Evolutionary conservation across 2,888 invertebrate genomes (phyloP), one percentile per base, ranked within the genome.

Genomic region (Caenorhabditis drosophilae): DNA sequence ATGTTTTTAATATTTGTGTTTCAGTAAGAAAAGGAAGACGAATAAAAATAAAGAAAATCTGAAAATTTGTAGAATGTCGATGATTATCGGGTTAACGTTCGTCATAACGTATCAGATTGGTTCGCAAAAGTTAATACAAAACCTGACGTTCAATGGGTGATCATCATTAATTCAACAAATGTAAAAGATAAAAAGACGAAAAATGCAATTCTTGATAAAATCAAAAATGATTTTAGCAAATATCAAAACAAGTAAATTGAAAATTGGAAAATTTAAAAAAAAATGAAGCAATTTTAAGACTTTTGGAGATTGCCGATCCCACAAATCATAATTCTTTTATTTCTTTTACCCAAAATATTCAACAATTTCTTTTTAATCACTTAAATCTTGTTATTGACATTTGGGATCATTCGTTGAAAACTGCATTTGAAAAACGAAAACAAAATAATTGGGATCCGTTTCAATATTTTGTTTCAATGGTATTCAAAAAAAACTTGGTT

Each of bases 31-130:
- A 4, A 11, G 16, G 2, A 27, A 3, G 6, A 12, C 16, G 15
- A 26, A 18, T 26, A 18, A 46, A 27, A 27, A 6, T 46, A 26
- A 23, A 26, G 3, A 46, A 27, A 46, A 31, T 11, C 6, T 22
- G 31, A 15, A 1, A 7, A 11, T 27, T 73, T 73, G 9, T 25
- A 80, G 80, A 70, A 68, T 18, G 74, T 73, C 0, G 82, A 82
- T 25, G 82, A 81, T 47, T 82, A 82, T 62, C 66, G 78, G 26
- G 48, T 68, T 6, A 69, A 54, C 26, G 73, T 79, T 1, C 71
- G 79, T 1, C 79, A 79, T 41, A 70, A 73, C 40, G 73, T 82
- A 12, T 73, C 76, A 11, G 82, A 82, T 67, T 82, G 82, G 82
- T 82, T 82, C 54, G 73, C 80, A 4, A 67, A 59, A 7, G 63